Evolutionary conservation across 2,113 vertebrate species (phyloP).

Genomic region (Silurus asotus): DNA sequence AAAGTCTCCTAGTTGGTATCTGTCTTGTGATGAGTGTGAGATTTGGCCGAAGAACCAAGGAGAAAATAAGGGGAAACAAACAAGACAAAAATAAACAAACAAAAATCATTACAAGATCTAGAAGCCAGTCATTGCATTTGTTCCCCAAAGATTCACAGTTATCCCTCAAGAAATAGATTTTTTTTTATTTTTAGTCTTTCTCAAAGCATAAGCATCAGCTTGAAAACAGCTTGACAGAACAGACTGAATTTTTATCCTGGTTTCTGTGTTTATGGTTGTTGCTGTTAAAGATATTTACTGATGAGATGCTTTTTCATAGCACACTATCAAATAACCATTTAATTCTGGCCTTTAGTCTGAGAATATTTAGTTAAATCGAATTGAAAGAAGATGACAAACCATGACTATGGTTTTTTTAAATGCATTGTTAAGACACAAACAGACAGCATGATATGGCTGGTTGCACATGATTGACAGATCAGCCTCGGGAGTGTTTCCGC

Average conservation of each 20-base stretch:
- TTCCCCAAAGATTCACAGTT: background rate
- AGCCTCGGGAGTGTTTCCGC: conserved; percentile 37
- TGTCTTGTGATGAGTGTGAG: background rate
- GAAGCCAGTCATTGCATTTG: conserved; percentile 6
- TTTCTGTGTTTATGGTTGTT: conserved; percentile 4
- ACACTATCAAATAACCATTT: background rate
- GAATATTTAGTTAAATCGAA: background rate
- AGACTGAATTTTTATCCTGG: background rate
- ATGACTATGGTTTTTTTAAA: background rate
- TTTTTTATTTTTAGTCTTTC: background rate
- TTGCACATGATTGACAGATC: conserved; percentile 26
- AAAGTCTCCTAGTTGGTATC: background rate
- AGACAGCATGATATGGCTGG: conserved; percentile 7
- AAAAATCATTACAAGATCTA: background rate
- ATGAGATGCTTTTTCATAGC: background rate
- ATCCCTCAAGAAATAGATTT: background rate
- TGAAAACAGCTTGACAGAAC: conserved; percentile 9
- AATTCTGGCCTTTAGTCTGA: background rate
- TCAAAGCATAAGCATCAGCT: background rate
- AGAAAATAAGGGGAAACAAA: background rate
- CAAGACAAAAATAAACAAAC: background rate
- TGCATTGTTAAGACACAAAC: background rate
- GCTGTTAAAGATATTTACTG: background rate
- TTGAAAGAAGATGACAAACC: background rate
- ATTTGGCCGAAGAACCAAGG: background rate